Evolutionary conservation across 1,140 invertebrate genomes (phyloP).

Genomic region (Rhyacophila brunnea): DNA sequence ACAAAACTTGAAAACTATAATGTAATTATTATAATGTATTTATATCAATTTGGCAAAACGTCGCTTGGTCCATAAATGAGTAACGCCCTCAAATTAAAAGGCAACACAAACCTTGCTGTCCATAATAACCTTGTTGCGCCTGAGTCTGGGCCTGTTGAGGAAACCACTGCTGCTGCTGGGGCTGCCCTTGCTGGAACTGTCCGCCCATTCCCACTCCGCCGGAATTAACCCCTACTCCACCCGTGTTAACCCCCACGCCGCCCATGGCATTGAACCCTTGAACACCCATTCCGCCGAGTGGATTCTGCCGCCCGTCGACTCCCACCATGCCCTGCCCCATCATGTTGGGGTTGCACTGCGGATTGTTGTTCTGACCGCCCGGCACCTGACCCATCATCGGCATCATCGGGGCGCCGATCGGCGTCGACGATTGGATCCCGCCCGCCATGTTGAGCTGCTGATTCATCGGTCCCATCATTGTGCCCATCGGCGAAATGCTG

Average conservation of each 20-base stretch:
- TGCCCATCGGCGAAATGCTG: constrained; percentile 34
- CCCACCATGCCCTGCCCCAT: constrained; percentile 33
- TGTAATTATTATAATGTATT: too few species aligned
- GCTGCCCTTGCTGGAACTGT: constrained; percentile 57
- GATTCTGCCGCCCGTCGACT: constrained; percentile 28
- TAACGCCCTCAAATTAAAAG: too few species aligned
- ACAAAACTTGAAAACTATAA: too few species aligned
- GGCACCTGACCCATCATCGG: not conserved
- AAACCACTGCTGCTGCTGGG: constrained; percentile 33
- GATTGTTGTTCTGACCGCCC: not conserved
- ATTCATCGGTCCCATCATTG: not conserved
- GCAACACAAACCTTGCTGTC: constrained; percentile 41
- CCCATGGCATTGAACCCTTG: too few species aligned
- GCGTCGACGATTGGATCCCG: too few species aligned
- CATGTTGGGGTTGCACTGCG: constrained; percentile 37
- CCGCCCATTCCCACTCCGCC: not conserved
- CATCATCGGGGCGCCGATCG: too few species aligned
- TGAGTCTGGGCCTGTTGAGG: too few species aligned
- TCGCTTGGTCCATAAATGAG: too few species aligned
- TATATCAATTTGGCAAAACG: too few species aligned
- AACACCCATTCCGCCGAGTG: too few species aligned
- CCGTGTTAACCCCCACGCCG: too few species aligned
- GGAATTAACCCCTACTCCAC: not conserved
- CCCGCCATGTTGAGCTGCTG: too few species aligned
- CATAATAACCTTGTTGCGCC: constrained; percentile 42